Conservation (phyloP, 2,113 vertebrate genomes). For the Xiphias gladius region DNA sequence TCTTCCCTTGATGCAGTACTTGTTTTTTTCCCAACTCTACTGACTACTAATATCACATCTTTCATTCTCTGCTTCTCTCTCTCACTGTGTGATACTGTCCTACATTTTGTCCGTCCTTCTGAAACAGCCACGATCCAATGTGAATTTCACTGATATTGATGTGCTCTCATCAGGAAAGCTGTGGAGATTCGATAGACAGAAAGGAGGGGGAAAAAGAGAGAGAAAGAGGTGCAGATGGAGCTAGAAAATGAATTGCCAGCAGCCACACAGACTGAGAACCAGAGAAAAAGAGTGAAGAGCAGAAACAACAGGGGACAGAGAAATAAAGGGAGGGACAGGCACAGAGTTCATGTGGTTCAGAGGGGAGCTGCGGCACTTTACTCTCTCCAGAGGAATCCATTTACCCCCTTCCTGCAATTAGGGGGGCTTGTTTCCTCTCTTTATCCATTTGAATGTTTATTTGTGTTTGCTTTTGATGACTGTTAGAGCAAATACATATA, state of each 20-base stretch:
- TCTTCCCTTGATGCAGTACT: not conserved
- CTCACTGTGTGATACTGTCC: not conserved
- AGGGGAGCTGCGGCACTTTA: slow-evolving; percentile 44
- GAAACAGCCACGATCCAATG: slow-evolving; percentile 18
- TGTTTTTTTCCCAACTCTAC: slow-evolving; percentile 13
- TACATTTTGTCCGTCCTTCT: slow-evolving; percentile 20
- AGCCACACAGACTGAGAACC: slow-evolving; percentile 18
- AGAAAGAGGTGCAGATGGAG: slow-evolving; percentile 20
- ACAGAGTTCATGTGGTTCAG: slow-evolving; percentile 52
- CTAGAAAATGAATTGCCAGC: slow-evolving; percentile 25
- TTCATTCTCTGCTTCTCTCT: not conserved
- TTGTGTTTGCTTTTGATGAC: slow-evolving; percentile 68
- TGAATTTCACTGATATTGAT: slow-evolving; percentile 46
- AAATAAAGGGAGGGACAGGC: not conserved
- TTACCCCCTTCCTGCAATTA: slow-evolving; percentile 74
- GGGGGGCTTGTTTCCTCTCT: slow-evolving; percentile 62
- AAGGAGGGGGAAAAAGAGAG: not conserved
- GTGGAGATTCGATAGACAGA: slow-evolving; percentile 24
- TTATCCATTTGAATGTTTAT: slow-evolving; percentile 68
- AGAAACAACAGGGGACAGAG: slow-evolving; percentile 12
- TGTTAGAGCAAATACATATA: slow-evolving; percentile 43
- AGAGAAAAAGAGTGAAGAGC: not conserved
- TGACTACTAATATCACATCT: slow-evolving; percentile 23
- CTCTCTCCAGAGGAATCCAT: slow-evolving; percentile 69
- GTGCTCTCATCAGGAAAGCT: slow-evolving; percentile 20